Base-by-base conservation (phyloP, 1,140 invertebrate genomes). In the Micrasema minimum region DNA sequence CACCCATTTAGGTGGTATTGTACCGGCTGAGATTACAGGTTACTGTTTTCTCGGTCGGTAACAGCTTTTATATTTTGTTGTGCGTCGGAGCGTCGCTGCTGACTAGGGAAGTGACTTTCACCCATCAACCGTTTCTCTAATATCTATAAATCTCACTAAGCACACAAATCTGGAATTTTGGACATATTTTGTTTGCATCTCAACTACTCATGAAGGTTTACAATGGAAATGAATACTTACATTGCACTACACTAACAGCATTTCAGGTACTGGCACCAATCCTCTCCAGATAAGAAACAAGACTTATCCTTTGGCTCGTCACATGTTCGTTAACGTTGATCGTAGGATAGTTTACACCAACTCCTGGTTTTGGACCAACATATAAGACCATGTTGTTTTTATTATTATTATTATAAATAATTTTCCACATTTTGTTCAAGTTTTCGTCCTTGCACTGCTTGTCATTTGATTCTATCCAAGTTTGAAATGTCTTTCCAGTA, bases 281-380 rank as follows among this genome's bases (percentile, higher is more conserved):
- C 12, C 91, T 84, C 76, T 90, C 88, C 76, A 92, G 87, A 76
- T 92, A 92, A 0, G 90, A 88, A 68, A 88, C 88, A 59, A 93
- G 86, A 77, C 90, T 91, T 1, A 93, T 90, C 72, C 89, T 91
- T 67, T 90, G 88, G 71, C 89, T 91, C 41, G 90, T 91, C 12
- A 92, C 79, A 76, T 90, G 90, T 77, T 92, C 91, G 45, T 88
- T 90, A 18, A 92, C 85, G 79, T 89, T 91, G 0, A 93, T 83
- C n/a, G 88, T 83, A 0, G 91, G 91, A 4, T 92, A 77, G 70
- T 90, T 86, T 46, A 93, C 88, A 76, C 88, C 86, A 1, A 85
- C 83, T 46, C 86, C 86, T 0, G 85, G 79, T 0, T 79, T 72
- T 0, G 83, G 83, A 1, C 83, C 83, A 18, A 84, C 72, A 72